phyloP scores from a whole-genome alignment of 2,888 invertebrate genomes.

The Lamellibrachia satsuma region DNA sequence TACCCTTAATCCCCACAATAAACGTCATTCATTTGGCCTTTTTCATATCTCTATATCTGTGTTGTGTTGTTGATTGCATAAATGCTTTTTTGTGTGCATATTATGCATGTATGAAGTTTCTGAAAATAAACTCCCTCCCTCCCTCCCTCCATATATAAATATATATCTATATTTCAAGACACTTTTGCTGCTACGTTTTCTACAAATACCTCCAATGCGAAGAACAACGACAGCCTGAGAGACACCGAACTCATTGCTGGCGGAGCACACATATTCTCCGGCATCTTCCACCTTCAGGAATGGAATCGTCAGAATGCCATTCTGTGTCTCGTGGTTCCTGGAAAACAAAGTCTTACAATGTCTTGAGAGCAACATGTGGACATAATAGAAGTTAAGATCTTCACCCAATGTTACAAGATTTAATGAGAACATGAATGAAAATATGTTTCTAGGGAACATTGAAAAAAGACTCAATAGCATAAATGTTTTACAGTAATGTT shows the following conservation, averaged over 20 bases:
- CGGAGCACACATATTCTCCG: constrained; percentile 87
- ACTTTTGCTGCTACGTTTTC: no score
- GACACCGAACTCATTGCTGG: constrained; percentile 74
- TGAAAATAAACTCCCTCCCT: no score
- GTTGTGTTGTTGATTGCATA: not conserved
- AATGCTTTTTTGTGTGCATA: not conserved
- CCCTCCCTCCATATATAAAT: no score
- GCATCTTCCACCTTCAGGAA: constrained; percentile 83
- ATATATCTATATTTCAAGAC: no score
- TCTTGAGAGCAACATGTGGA: not conserved
- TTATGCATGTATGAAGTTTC: no score
- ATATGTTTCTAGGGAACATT: not conserved
- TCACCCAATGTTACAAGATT: not conserved
- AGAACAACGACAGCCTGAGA: constrained; percentile 73
- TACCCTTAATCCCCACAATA: no score
- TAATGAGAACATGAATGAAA: not conserved
- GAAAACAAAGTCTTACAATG: constrained; percentile 20
- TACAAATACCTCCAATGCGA: constrained; percentile 50
- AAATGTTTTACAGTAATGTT: not conserved
- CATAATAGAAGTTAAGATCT: not conserved
- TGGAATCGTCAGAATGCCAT: constrained; percentile 69
- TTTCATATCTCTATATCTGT: no score
- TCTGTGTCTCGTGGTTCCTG: constrained; percentile 57
- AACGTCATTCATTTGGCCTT: no score
- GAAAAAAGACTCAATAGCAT: not conserved